A percentile compares a stretch with the other conserved stretches of the same genome.
Evolutionary conservation across 2,888 invertebrate species (phyloP).

Genomic region (Osmoderma eremita): DNA sequence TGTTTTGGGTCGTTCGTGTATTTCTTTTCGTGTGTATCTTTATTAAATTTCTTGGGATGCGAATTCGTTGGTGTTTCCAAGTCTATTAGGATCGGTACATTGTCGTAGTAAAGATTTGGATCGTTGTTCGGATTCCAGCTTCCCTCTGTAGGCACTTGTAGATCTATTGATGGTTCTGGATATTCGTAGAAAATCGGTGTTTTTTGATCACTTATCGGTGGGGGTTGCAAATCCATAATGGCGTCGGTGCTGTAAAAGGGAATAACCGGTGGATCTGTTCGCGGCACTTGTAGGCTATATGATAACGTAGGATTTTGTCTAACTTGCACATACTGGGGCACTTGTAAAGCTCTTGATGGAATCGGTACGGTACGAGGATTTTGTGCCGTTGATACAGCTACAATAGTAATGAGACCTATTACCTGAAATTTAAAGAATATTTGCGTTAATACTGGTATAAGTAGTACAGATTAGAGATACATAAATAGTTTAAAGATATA

Average conservation of each 20-base stretch:
- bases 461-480: neutral
- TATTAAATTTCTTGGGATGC: slow-evolving; percentile 70
- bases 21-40: slow-evolving; percentile 63
- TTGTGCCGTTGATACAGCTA: slow-evolving; percentile 22
- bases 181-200: slow-evolving; percentile 51
- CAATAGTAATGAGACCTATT: slow-evolving; percentile 12
- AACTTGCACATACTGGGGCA: slow-evolving; percentile 38
- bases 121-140: slow-evolving; percentile 62
- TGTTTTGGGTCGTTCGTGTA: slow-evolving; percentile 62
- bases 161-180: slow-evolving; percentile 63
- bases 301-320: slow-evolving; percentile 47
- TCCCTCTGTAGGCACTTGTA: slow-evolving; percentile 63
- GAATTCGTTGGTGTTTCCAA: slow-evolving; percentile 66
- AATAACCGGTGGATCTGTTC: slow-evolving; percentile 51
- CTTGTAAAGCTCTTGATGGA: slow-evolving; percentile 44
- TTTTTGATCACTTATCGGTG: slow-evolving; percentile 44
- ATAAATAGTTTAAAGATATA: no score
- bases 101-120: slow-evolving; percentile 60
- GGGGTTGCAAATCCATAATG: slow-evolving; percentile 53
- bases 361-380: slow-evolving; percentile 28
- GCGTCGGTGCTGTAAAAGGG: slow-evolving; percentile 58
- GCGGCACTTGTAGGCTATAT: slow-evolving; percentile 56
- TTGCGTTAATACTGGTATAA: slow-evolving; percentile 7
- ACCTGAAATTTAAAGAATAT: slow-evolving; percentile 29
- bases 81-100: slow-evolving; percentile 60